Evolutionary conservation across 2,113 vertebrate species (phyloP), one percentile per base, ranked within the genome.

Genomic region (Riparia riparia): DNA sequence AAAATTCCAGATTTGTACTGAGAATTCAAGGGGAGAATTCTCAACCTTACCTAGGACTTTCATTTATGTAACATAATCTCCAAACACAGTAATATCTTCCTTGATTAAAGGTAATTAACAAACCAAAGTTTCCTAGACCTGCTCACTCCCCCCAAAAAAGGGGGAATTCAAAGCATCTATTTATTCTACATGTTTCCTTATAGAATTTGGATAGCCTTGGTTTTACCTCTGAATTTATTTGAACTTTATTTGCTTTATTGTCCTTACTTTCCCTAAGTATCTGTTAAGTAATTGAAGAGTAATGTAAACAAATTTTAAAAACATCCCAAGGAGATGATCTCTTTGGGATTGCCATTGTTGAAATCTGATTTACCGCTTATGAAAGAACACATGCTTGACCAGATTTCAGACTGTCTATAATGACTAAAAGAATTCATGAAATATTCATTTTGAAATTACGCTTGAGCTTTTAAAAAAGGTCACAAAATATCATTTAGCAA

Each of bases 401-500:
- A 61, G 77, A 79, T 92, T 94, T 86, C 73, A 71, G 56, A 56
- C 77, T 49, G 28, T 60, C 83, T 26, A 12, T 72, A 92, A 94
- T 79, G 28, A 94, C 73, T 69, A 86, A 56, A 86, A 89, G 61
- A 85, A 89, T 93, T 93, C 14, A 96, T 95, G 60, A 94, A 97
- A 93, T 93, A 95, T 47, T 94, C 2, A 86, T 94, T 92, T 92
- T 90, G 41, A 81, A 93, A 84, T 61, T 20, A 86, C 71, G n/a
- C 79, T 80, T 76, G 14, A 94, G 66, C 69, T 94, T 95, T 93
- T 90, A 32, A 53, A 50, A 96, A 95, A 93, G 93, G 93, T 95
- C 90, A 96, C 54, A 90, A 94, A 94, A 92, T 93, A 61, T n/a
- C 82, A 94, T 64, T 72, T 89, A 86, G 60, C 66, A 76, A 95